Conservation (phyloP, 2,888 invertebrate species). For the Cryptus armator region DNA sequence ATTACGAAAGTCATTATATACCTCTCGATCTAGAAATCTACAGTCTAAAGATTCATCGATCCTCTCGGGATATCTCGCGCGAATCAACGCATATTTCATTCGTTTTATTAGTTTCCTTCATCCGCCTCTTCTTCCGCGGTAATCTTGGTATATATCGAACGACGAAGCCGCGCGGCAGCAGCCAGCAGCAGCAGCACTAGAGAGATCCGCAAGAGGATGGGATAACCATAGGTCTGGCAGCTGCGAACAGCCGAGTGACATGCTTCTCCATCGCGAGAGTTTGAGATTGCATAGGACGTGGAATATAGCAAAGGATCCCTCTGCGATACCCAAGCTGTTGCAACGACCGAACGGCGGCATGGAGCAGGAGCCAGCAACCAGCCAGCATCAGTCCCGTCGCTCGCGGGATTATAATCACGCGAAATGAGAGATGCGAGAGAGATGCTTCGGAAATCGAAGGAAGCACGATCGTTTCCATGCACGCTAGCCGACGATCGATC, state of each 20-base stretch:
- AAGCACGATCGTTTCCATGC: conserved; percentile 75
- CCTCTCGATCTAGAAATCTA: too few relatives aligned
- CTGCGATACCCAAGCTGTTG: not conserved
- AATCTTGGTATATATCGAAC: conserved; percentile 68
- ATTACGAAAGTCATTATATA: too few relatives aligned
- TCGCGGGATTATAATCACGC: conserved; percentile 79
- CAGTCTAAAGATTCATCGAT: conserved; percentile 3
- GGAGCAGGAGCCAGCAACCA: conserved; percentile 45
- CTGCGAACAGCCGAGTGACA: conserved; percentile 81
- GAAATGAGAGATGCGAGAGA: conserved; percentile 64
- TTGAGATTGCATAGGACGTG: conserved; percentile 54
- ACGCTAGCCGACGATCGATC: conserved; percentile 77
- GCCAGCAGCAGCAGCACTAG: too few relatives aligned
- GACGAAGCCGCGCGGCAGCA: conserved; percentile 63
- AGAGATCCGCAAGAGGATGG: conserved; percentile 66
- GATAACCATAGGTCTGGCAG: conserved; percentile 80
- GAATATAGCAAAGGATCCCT: conserved; percentile 31
- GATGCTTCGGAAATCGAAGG: conserved; percentile 70
- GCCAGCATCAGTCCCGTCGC: conserved; percentile 51
- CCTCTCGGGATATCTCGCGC: conserved; percentile 25
- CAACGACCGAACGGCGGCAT: conserved; percentile 11
- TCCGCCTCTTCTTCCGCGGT: conserved; percentile 56
- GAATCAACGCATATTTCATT: conserved; percentile 18
- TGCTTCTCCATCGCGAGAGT: conserved; percentile 74
- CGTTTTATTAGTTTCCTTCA: conserved; percentile 32